phyloP scores from a whole-genome alignment of 1,140 invertebrate species.

The Aphelenchoides besseyi region DNA sequence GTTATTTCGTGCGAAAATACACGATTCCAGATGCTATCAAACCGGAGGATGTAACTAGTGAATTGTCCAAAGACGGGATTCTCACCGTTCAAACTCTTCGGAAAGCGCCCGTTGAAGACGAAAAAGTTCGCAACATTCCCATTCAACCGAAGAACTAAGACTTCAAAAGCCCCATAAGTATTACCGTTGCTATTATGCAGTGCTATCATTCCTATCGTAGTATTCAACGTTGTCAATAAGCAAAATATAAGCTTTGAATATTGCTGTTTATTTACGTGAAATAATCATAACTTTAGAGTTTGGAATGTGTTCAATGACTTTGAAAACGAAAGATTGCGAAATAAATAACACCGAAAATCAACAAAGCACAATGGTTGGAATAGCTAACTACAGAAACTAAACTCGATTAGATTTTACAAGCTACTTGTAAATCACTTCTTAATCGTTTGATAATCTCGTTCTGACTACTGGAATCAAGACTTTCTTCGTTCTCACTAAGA shows the following conservation, averaged over 20 bases:
- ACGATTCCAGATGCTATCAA: conserved; percentile 43
- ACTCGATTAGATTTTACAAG: neutral
- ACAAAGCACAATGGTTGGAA: too few relatives aligned
- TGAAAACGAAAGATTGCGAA: too few relatives aligned
- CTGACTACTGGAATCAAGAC: neutral
- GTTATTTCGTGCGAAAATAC: conserved; percentile 50
- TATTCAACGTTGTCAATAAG: too few relatives aligned
- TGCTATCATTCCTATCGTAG: too few relatives aligned
- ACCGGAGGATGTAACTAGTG: conserved; percentile 45
- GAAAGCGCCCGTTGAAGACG: conserved; percentile 39
- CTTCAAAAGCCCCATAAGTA: too few relatives aligned
- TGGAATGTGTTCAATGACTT: too few relatives aligned
- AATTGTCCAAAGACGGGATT: conserved; percentile 48
- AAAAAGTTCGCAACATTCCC: conserved; percentile 47
- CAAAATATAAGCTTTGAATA: too few relatives aligned
- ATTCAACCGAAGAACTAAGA: conserved; percentile 51
- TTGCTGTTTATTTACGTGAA: too few relatives aligned
- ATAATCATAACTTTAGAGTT: too few relatives aligned
- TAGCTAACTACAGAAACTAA: too few relatives aligned
- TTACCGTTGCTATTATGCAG: too few relatives aligned
- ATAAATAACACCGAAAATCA: too few relatives aligned
- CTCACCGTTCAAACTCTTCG: conserved; percentile 40
- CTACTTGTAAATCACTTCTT: neutral
- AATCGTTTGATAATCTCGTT: conserved; percentile 3
- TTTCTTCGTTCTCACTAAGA: neutral